Base-by-base conservation (phyloP, 2,113 vertebrate genomes). In the Malurus alboscapulatus region DNA sequence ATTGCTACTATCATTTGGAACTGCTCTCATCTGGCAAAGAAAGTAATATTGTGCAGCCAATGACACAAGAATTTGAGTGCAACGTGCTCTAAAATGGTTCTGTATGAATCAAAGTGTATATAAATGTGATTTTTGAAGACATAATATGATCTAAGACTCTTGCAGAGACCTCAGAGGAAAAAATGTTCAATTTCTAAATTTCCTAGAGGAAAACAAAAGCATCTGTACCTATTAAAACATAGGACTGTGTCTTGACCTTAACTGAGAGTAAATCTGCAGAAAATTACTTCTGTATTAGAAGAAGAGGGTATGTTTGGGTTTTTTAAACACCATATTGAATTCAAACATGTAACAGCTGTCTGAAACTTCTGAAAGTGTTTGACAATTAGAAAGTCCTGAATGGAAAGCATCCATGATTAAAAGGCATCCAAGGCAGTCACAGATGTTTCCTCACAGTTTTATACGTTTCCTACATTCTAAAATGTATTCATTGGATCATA, bases 101-200 rank as follows among this genome's bases (percentile, higher is more conserved):
- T 32, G 1, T 38, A 26, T 40, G 1, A 65, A 53, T 40, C 45
- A 36, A 61, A 50, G 51, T 21, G 3, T 26, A 42, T 7, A 42
- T 25, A 34, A 21, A 14, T 44, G 3, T 53, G 1, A 61, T 65
- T 79, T 86, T 65, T 71, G 14, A 26, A 42, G 32, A 17, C 4
- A n/a, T 1, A 19, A 3, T 34, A 38, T 44, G 2, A 34, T 34
- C 17, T 51, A 59, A 63, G 7, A 36, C 2, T 8, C 6, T 55
- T 77, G 4, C 5, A 24, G 14, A 2, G 13, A 57, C 1, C 53
- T 38, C 5, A 38, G 6, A 3, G 5, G 11, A 1, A 3, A 22
- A 75, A 54, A 32, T 38, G 3, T 12, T 74, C 0, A 2, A 26
- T 82, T 84, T 45, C 57, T 63, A 19, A 10, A 18, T 79, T 68